Conservation (phyloP, 2,113 vertebrate species). For the Prolemur simus region DNA sequence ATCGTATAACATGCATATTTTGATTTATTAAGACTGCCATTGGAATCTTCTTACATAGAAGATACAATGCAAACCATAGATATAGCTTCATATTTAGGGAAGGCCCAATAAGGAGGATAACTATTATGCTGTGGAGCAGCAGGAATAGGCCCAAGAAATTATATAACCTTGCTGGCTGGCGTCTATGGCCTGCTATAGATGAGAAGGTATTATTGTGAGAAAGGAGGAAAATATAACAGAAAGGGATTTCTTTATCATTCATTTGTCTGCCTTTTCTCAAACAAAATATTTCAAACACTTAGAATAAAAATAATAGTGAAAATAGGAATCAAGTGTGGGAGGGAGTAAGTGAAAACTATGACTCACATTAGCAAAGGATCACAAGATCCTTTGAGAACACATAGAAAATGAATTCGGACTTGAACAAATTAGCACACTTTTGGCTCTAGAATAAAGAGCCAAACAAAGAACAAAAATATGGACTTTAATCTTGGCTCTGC, state of each 20-base stretch:
- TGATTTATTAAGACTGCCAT: not conserved
- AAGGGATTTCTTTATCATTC: not conserved
- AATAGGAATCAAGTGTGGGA: not conserved
- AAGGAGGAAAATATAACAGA: not conserved
- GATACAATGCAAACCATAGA: not conserved
- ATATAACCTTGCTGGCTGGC: not conserved
- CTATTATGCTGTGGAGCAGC: not conserved
- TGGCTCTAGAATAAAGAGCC: not conserved
- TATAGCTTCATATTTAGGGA: not conserved
- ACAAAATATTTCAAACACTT: not conserved
- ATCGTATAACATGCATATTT: not conserved
- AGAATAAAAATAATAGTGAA: not conserved
- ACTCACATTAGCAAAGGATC: not conserved
- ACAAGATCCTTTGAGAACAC: not conserved
- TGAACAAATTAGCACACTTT: not conserved
- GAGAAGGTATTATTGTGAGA: not conserved
- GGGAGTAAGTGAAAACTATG: not conserved
- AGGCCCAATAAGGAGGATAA: not conserved
- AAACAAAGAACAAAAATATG: not conserved
- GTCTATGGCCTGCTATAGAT: not conserved
- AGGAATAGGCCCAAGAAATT: not conserved
- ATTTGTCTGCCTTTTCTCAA: not conserved
- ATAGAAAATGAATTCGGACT: not conserved
- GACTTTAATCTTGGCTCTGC: not conserved
- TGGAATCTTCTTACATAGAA: not conserved